Conservation (phyloP, 2,888 invertebrate genomes). For the Caenorhabditis zanzibari region DNA sequence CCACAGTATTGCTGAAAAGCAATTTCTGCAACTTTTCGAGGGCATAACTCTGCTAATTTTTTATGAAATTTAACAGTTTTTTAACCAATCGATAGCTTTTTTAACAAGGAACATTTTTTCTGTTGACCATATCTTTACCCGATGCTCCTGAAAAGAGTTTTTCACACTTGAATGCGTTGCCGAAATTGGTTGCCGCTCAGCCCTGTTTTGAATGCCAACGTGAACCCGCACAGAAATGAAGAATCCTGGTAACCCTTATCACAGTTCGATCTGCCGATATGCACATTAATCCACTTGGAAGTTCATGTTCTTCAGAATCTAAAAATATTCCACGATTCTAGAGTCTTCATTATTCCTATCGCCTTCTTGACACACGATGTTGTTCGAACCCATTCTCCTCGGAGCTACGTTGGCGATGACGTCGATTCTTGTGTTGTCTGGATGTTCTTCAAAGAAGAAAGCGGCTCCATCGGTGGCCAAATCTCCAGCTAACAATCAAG, state of each 20-base stretch:
- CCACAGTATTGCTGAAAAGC: too few species aligned
- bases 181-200: too few species aligned
- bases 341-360: slow-evolving; percentile 9
- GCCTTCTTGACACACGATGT: slow-evolving; percentile 13
- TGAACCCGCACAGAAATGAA: not conserved
- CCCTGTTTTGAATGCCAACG: not conserved
- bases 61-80: too few species aligned
- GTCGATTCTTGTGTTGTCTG: slow-evolving; percentile 14
- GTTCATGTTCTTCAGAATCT: not conserved
- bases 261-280: not conserved
- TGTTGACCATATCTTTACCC: too few species aligned
- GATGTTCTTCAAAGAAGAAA: slow-evolving; percentile 35
- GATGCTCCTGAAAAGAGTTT: too few species aligned
- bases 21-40: too few species aligned
- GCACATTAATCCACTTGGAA: not conserved
- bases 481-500: not conserved
- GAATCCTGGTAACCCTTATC: slow-evolving; percentile 9
- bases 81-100: too few species aligned
- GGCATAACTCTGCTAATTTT: too few species aligned
- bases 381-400: slow-evolving; percentile 34
- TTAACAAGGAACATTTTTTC: too few species aligned
- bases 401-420: not conserved
- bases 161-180: too few species aligned
- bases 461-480: slow-evolving; percentile 37
- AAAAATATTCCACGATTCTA: not conserved